Evolutionary conservation across 2,113 vertebrate species (phyloP), one percentile per base, ranked within the genome.

Genomic region (Chionodraco myersi): DNA sequence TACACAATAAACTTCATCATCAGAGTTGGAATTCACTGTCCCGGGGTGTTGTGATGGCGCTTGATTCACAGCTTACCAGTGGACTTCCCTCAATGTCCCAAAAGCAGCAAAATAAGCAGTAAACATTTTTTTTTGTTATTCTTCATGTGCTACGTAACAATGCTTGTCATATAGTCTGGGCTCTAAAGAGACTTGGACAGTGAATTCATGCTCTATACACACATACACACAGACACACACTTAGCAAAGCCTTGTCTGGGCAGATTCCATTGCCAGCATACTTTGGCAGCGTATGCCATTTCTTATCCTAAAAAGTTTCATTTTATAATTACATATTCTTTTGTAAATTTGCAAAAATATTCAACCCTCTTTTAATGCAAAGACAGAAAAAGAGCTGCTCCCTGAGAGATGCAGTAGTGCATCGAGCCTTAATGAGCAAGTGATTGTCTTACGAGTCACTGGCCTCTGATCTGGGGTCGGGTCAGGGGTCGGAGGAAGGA

Each of bases 241-340:
- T 94, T 92, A 86, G 89, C 94, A 97, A 97, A 98, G 96, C 96
- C 96, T 98, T 98, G 96, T 97, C 96, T 96, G 96, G 96, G 94
- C 95, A 89, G 79, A 77, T 56, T 76, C 87, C 92, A 71, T 87
- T 71, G 82, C 85, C 89, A 91, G 72, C 86, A 86, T 82, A 87
- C 79, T 69, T 83, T 69, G 63, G 86, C 83, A 64, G 80, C 84
- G 61, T 93, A 90, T 84, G 80, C 80, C 60, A 18, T 75, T 59
- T 75, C 75, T 79, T 84, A 87, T 84, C 91, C 88, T 91, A 86
- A 94, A 94, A 92, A 82, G 88, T 77, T 34, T 78, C 79, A 62
- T 84, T 89, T 85, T 58, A 89, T 88, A 61, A 86, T 92, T 85
- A 66, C n/a, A 57, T 41, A 85, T 83, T 77, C 83, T 89, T 83